These are phyloP conservation scores for Drosophila tristis DNA, from an alignment of 1,140 invertebrate genomes.

Conservation along the genomic window DNA sequence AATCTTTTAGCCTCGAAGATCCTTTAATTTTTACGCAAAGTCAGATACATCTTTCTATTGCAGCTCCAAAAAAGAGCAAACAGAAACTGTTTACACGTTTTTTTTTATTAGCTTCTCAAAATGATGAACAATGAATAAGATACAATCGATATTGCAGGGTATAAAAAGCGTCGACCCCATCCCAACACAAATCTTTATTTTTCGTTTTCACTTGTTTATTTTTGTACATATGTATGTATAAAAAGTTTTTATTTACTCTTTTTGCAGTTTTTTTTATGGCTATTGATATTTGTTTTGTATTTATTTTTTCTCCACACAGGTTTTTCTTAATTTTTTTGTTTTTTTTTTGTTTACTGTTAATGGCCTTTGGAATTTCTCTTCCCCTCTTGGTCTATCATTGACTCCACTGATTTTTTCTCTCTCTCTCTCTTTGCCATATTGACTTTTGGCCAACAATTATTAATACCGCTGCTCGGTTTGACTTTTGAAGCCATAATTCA, in stretches of 20 bases:
- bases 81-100: background rate
- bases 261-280: constrained; percentile 15
- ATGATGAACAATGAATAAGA: too few relatives aligned
- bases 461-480: constrained; percentile 41
- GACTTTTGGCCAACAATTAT: constrained; percentile 52
- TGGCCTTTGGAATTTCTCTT: constrained; percentile 49
- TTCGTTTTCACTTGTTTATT: constrained; percentile 4
- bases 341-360: constrained; percentile 47
- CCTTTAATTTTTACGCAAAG: background rate
- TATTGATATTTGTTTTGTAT: constrained; percentile 2
- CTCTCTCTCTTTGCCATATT: constrained; percentile 6
- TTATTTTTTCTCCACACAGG: constrained; percentile 9
- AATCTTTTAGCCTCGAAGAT: background rate
- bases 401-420: constrained; percentile 2
- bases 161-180: too few relatives aligned
- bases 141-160: background rate
- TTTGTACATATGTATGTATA: constrained; percentile 13
- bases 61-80: too few relatives aligned
- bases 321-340: constrained; percentile 14
- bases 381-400: background rate
- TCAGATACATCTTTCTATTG: too few relatives aligned
- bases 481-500: constrained; percentile 51
- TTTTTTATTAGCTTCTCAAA: background rate
- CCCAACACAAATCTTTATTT: too few relatives aligned
- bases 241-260: constrained; percentile 14